phyloP scores from a whole-genome alignment of 53 echinoderm and acorn worm genomes.

The Stichopus horrens region DNA sequence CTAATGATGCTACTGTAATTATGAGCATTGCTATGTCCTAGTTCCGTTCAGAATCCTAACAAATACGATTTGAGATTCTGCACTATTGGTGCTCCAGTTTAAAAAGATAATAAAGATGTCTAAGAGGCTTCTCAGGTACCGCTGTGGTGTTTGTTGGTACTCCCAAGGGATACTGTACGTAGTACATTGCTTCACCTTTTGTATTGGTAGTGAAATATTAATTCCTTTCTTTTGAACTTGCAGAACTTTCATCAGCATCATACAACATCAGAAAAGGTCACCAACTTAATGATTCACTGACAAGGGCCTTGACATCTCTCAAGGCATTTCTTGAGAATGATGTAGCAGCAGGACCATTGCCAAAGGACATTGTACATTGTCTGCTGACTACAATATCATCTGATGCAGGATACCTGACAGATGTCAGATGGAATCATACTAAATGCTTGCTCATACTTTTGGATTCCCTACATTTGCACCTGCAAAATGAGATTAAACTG shows the following conservation, averaged over 20 bases:
- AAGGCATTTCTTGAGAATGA: background rate
- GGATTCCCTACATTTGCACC: background rate
- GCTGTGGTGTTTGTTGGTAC: too few relatives aligned
- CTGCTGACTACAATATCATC: background rate
- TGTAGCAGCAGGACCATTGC: background rate
- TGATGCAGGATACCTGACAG: background rate
- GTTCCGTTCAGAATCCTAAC: too few relatives aligned
- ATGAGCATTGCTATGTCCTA: too few relatives aligned
- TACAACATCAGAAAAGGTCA: background rate
- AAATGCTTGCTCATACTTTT: background rate
- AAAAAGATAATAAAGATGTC: too few relatives aligned
- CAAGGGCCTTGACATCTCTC: background rate
- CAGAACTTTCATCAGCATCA: background rate
- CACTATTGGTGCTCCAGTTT: too few relatives aligned
- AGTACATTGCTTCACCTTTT: too few relatives aligned
- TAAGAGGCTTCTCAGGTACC: too few relatives aligned
- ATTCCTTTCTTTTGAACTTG: background rate
- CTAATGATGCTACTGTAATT: too few relatives aligned
- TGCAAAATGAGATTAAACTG: conserved; percentile 6
- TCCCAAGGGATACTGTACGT: too few relatives aligned
- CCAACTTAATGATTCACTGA: conserved; percentile 25
- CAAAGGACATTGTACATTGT: background rate
- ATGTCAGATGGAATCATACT: conserved; percentile 26
- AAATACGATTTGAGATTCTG: too few relatives aligned
- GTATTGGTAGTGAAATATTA: too few relatives aligned